Conservation (phyloP, 1,140 invertebrate species). For the Hypsibius dujardini region DNA sequence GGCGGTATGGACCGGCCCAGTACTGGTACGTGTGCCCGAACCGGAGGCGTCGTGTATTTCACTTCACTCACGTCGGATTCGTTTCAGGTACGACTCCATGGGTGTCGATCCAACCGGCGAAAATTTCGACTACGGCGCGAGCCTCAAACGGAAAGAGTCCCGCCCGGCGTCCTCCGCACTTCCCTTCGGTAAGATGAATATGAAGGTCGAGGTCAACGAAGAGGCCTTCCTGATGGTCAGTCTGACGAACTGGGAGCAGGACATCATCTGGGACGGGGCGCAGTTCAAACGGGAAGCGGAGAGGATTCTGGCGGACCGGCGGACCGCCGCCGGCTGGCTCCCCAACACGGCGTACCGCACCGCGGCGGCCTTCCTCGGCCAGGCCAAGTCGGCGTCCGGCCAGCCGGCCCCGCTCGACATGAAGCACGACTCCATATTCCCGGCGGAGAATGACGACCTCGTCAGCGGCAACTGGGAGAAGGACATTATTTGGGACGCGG, state of each 20-base stretch:
- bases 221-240: slow-evolving; percentile 87
- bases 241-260: slow-evolving; percentile 88
- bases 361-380: neutral
- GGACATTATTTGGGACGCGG: slow-evolving; percentile 88
- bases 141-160: slow-evolving; percentile 32
- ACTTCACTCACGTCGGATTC: slow-evolving; percentile 12
- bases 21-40: slow-evolving; percentile 48
- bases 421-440: slow-evolving; percentile 62
- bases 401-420: slow-evolving; percentile 3
- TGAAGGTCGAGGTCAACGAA: slow-evolving; percentile 37
- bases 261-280: slow-evolving; percentile 93
- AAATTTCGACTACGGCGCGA: slow-evolving; percentile 89
- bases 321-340: slow-evolving; percentile 1
- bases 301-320: slow-evolving; percentile 23
- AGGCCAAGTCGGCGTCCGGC: neutral
- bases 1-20: slow-evolving; percentile 90
- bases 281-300: slow-evolving; percentile 52
- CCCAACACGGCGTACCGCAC: neutral
- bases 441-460: slow-evolving; percentile 87
- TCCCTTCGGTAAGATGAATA: neutral
- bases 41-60: slow-evolving; percentile 23
- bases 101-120: slow-evolving; percentile 78
- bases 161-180: neutral
- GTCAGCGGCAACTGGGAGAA: slow-evolving; percentile 92
- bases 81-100: slow-evolving; percentile 60